phyloP scores from a whole-genome alignment of 1,140 invertebrate species.

The Drosophila suzukii region DNA sequence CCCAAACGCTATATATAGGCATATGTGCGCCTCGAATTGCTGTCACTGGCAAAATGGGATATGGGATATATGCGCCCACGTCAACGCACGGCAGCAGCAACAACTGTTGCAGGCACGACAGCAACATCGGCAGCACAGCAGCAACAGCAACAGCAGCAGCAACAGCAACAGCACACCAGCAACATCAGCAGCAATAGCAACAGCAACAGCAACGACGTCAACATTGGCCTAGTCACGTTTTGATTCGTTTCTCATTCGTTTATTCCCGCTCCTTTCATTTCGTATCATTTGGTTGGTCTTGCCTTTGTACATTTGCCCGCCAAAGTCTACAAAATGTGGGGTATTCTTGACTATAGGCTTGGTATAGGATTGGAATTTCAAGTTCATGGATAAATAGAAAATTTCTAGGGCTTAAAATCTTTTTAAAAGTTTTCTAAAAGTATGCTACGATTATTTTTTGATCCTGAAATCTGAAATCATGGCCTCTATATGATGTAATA shows the following conservation, averaged over 20 bases:
- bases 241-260: conserved; percentile 25
- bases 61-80: conserved; percentile 26
- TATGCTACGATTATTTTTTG: too few species aligned
- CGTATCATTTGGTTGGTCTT: conserved; percentile 8
- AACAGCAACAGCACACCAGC: conserved; percentile 1
- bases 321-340: neutral
- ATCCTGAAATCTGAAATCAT: too few species aligned
- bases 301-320: conserved; percentile 10
- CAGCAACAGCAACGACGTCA: conserved; percentile 34
- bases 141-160: conserved; percentile 5
- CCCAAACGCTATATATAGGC: conserved; percentile 20
- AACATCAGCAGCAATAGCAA: conserved; percentile 6
- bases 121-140: neutral
- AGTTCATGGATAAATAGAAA: too few species aligned
- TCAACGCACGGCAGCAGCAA: conserved; percentile 12
- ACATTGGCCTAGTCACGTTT: conserved; percentile 77
- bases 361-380: neutral
- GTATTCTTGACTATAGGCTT: neutral
- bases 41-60: conserved; percentile 62
- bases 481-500: too few species aligned
- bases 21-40: conserved; percentile 54
- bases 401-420: neutral
- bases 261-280: conserved; percentile 16
- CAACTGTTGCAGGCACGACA: conserved; percentile 9
- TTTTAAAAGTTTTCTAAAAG: neutral